Base-by-base conservation (phyloP, 2,113 vertebrate genomes). In the Tragelaphus imberbis region DNA sequence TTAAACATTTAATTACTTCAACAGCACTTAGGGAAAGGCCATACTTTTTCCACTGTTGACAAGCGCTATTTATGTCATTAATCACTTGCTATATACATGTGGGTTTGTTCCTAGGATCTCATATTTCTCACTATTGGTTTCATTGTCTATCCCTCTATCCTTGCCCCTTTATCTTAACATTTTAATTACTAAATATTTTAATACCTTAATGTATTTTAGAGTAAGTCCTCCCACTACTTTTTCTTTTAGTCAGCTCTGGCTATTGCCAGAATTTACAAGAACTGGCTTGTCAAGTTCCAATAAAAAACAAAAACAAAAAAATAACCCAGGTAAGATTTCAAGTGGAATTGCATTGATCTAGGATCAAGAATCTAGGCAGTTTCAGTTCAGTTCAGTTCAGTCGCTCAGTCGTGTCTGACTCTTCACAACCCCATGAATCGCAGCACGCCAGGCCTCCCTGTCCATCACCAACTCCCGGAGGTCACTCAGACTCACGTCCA, bases 371-470 rank as follows among this genome's bases (percentile, higher is more conserved):
- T 80, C 6, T 6, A 6, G 11, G 17, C 71, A n/a, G 30, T 17
- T 86, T 44, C 44, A 44, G 44, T 44, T 44, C 44, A 44, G 44
- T 44, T 44, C 44, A 44, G 44, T 44, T 44, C 44, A 44, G 44
- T 44, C 6, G 0, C 44, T 44, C 0, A 59, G 58, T 28, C 0
- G 2, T 59, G 58, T 28, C 58, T 1, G 0, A 59, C 25, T 59
- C 58, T 59, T 59, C 0, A 0, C 0, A 11, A 59, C 25, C 25
- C 58, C 25, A 28, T 27, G 25, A 44, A 44, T 6, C 6, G 0
- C 44, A 44, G 44, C 44, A 44, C 5, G 44, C 44, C 5, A 44
- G 44, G 44, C 44, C 44, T 44, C 44, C 44, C 44, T 44, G 44
- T 44, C 44, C 44, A 44, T 44, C 44, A 44, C 44, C 44, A 44